phyloP scores from a whole-genome alignment of 1,140 invertebrate species.

The Asobara japonica region DNA sequence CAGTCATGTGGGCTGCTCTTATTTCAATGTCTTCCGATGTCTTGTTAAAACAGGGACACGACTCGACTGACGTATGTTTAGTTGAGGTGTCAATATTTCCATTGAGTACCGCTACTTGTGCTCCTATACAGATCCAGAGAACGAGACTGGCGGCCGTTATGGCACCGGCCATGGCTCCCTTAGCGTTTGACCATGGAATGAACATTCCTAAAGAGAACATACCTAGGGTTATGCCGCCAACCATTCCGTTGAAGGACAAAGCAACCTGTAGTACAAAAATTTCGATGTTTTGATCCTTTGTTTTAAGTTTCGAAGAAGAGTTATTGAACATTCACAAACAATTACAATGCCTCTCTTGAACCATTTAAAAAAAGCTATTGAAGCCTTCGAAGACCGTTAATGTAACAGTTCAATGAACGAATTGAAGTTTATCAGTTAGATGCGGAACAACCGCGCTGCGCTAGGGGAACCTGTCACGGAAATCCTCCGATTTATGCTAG shows the following conservation, averaged over 20 bases:
- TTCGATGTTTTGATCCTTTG: background rate
- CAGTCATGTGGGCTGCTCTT: conserved; percentile 16
- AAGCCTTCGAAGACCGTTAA: no score
- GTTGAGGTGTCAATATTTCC: conserved; percentile 60
- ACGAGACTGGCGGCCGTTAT: conserved; percentile 71
- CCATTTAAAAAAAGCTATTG: no score
- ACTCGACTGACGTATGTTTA: conserved; percentile 62
- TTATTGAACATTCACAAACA: background rate
- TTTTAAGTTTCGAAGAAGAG: no score
- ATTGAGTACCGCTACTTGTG: conserved; percentile 71
- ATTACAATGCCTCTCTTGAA: no score
- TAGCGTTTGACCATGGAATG: conserved; percentile 84
- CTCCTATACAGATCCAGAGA: conserved; percentile 79
- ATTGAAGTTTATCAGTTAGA: no score
- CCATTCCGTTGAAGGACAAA: conserved; percentile 87
- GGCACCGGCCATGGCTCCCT: conserved; percentile 77
- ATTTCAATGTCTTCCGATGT: background rate
- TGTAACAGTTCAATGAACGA: no score
- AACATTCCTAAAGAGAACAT: conserved; percentile 90
- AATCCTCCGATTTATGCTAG: no score
- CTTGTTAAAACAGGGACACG: conserved; percentile 63
- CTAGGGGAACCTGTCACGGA: no score
- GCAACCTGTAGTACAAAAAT: conserved; percentile 71
- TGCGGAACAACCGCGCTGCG: no score
- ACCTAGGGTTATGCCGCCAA: conserved; percentile 86